A percentile compares a stretch with the other conserved stretches of the same genome.
These are phyloP conservation scores for Lochmaea crataegi DNA, from an alignment of 2,888 invertebrate species.

Conservation along the genomic window DNA sequence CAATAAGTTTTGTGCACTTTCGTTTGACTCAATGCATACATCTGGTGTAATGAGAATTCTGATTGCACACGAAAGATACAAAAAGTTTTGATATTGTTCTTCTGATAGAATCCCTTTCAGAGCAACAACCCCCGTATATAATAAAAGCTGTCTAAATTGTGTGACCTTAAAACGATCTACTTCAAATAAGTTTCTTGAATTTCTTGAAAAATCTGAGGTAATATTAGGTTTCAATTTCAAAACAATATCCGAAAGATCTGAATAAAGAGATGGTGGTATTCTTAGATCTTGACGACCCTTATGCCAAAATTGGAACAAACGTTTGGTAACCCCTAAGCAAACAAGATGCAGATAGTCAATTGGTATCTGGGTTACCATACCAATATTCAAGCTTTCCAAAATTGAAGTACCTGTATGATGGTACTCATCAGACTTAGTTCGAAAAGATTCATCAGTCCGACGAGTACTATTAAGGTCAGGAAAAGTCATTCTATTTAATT, in stretches of 20 bases:
- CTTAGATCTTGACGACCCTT: conserved; percentile 16
- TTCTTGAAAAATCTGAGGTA: conserved; percentile 14
- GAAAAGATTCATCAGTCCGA: conserved; percentile 24
- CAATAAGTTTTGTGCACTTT: conserved; percentile 18
- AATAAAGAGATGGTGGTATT: conserved; percentile 11
- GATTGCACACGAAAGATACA: neutral
- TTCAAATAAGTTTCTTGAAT: conserved; percentile 13
- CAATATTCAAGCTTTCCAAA: too few relatives aligned
- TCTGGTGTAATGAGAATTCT: conserved; percentile 21
- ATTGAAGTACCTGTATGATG: too few relatives aligned
- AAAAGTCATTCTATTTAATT: conserved; percentile 22
- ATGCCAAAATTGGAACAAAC: conserved; percentile 27
- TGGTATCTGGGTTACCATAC: too few relatives aligned
- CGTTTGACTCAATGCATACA: conserved; percentile 14
- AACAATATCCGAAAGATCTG: conserved; percentile 5
- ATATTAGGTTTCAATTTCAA: conserved; percentile 7
- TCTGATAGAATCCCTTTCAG: conserved; percentile 19
- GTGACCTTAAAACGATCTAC: conserved; percentile 18
- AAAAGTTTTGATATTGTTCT: conserved; percentile 16
- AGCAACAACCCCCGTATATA: conserved; percentile 19
- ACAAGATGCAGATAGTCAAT: too few relatives aligned
- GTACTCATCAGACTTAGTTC: too few relatives aligned
- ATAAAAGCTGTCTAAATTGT: conserved; percentile 16
- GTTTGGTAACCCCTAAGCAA: conserved; percentile 14
- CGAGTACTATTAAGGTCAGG: conserved; percentile 12